Base-by-base conservation (phyloP, 2,888 invertebrate genomes). In the Graphium colonna region DNA sequence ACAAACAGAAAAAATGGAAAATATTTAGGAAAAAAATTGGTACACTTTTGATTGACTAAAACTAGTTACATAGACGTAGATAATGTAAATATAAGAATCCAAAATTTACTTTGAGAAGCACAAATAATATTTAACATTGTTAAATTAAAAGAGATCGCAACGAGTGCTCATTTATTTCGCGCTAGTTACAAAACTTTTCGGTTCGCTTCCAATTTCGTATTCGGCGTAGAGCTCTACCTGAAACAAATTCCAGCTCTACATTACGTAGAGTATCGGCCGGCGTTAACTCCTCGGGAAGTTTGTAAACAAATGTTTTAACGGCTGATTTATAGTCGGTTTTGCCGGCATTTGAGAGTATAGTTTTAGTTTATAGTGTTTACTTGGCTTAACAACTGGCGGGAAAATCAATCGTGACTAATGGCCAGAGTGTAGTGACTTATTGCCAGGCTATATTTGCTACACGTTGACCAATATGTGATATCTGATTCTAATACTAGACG, bases 281-380 rank as follows among this genome's bases (percentile, higher is more conserved):
- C 28, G 13, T 18, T 52, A 26, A 47, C 42, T 38, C 13, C 12
- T 3, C 21, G 33, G 18, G 26, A 46, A 43, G 52, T 52, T 52
- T 52, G 42, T 47, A 52, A 52, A 52, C 47, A 52, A 48, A 47
- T 52, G 47, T 42, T 47, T 47, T 28, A 12, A 43, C 47, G 36
- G 4, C 28, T 48, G 52, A 52, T 52, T 52, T 52, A 52, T 42
- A 28, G 47, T 28, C 47, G 38, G 42, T 42, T 39, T 41, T 9
- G 47, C n/a, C 17, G 47, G 41, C 38, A 26, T 36, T 48, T 5
- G 21, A 2, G 41, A 33, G 21, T 21, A 21, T 3, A 21, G 38
- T 38, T 38, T 26, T 26, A 52, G 46, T 52, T 52, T 47, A 52
- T 48, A 38, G 36, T 52, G 42, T 52, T 47, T 42, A 52, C 42